Conservation (phyloP, 2,797 vertebrate species). For the Gymnothorax reevesii region DNA sequence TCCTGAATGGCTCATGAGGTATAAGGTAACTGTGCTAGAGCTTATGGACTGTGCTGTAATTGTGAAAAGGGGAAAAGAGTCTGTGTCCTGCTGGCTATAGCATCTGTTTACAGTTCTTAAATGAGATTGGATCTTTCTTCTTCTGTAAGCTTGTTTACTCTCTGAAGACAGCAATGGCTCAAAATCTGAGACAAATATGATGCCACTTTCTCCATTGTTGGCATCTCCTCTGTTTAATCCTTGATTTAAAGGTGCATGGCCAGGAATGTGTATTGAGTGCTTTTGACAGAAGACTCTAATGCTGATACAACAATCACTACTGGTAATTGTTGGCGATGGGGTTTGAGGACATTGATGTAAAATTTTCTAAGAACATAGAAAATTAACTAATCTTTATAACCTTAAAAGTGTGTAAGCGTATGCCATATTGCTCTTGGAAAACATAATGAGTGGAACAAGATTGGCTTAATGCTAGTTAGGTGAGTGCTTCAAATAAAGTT, state of each 20-base stretch:
- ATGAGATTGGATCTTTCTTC: too few relatives aligned
- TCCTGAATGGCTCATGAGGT: too few relatives aligned
- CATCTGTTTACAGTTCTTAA: neutral
- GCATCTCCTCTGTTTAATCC: neutral
- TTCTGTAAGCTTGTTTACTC: neutral
- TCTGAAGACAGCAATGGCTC: neutral
- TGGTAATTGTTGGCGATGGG: too few relatives aligned
- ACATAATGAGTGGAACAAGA: neutral
- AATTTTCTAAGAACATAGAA: too few relatives aligned
- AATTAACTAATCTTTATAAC: too few relatives aligned
- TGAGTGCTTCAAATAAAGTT: neutral
- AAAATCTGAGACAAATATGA: neutral
- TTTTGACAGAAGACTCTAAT: too few relatives aligned
- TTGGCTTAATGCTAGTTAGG: neutral
- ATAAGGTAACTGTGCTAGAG: too few relatives aligned
- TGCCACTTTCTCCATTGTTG: neutral
- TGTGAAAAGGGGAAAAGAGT: neutral
- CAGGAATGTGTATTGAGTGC: too few relatives aligned
- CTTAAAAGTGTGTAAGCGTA: too few relatives aligned
- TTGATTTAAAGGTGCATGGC: too few relatives aligned
- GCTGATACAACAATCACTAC: too few relatives aligned
- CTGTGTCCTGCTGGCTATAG: neutral
- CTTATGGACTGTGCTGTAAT: neutral
- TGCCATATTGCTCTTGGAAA: neutral
- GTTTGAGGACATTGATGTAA: too few relatives aligned